Evolutionary conservation across 2,888 invertebrate genomes (phyloP).

Genomic region (Trisateles emortualis): DNA sequence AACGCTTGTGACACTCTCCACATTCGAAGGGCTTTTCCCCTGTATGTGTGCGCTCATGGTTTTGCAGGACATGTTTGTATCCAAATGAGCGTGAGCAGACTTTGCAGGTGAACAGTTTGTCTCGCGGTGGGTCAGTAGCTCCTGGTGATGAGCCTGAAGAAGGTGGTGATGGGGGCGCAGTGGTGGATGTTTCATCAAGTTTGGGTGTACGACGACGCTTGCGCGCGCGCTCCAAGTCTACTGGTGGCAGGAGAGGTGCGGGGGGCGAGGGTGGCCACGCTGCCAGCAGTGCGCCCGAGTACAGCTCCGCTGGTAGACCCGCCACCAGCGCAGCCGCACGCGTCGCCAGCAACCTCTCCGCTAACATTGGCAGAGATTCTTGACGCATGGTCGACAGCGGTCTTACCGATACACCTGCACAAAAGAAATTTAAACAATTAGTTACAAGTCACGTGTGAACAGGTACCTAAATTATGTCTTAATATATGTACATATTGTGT

Average conservation of each 20-base stretch:
- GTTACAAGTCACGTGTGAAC: not conserved
- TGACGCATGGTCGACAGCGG: slow-evolving; percentile 83
- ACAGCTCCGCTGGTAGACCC: slow-evolving; percentile 88
- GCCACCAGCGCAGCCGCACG: slow-evolving; percentile 84
- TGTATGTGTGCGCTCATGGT: slow-evolving; percentile 97
- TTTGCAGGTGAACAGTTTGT: slow-evolving; percentile 95
- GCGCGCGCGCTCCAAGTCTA: slow-evolving; percentile 76
- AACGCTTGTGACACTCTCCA: slow-evolving; percentile 95
- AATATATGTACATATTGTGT: too few relatives aligned
- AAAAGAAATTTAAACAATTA: slow-evolving; percentile 25
- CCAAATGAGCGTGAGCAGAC: slow-evolving; percentile 96
- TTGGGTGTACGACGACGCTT: slow-evolving; percentile 83
- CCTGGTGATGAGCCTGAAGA: slow-evolving; percentile 85
- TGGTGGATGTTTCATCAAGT: slow-evolving; percentile 70
- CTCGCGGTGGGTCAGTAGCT: slow-evolving; percentile 86
- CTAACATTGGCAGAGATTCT: slow-evolving; percentile 81
- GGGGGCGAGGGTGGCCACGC: slow-evolving; percentile 87
- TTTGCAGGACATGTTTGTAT: slow-evolving; percentile 97
- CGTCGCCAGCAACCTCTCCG: slow-evolving; percentile 84
- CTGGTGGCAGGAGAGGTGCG: slow-evolving; percentile 83
- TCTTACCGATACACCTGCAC: slow-evolving; percentile 82
- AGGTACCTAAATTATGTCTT: too few relatives aligned
- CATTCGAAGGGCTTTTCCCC: slow-evolving; percentile 98
- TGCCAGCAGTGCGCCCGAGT: slow-evolving; percentile 88
- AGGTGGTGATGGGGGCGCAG: slow-evolving; percentile 72